These are phyloP conservation scores for Speoplatyrhinus poulsoni DNA, from an alignment of 2,113 vertebrate genomes.

Conservation along the genomic window DNA sequence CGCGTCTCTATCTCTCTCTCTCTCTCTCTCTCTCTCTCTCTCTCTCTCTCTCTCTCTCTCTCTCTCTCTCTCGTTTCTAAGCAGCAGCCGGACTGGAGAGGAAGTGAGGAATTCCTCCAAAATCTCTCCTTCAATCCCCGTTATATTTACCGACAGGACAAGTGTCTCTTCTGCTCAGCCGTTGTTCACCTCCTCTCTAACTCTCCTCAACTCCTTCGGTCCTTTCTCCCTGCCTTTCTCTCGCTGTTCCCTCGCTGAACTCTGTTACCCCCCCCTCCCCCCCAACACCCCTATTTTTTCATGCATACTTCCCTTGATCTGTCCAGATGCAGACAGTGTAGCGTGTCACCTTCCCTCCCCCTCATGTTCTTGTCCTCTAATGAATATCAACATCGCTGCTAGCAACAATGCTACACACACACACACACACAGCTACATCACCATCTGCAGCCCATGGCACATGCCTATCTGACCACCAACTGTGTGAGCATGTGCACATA, in stretches of 20 bases:
- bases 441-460: neutral
- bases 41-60: conserved; percentile 15
- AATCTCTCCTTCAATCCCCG: conserved; percentile 15
- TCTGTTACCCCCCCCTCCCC: conserved; percentile 51
- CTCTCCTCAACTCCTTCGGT: neutral
- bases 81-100: conserved; percentile 12
- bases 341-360: conserved; percentile 43
- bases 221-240: conserved; percentile 10
- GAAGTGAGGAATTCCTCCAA: conserved; percentile 13
- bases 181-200: neutral
- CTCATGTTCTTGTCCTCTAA: neutral
- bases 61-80: conserved; percentile 4
- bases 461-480: neutral
- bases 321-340: conserved; percentile 62
- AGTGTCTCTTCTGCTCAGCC: conserved; percentile 43
- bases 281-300: conserved; percentile 20
- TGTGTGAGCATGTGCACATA: neutral
- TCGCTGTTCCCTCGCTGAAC: conserved; percentile 32
- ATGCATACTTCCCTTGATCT: conserved; percentile 48
- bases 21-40: conserved; percentile 14
- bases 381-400: no score
- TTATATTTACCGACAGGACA: conserved; percentile 36
- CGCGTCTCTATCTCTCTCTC: neutral
- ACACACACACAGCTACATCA: neutral
- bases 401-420: neutral